Evolutionary conservation across 2,888 invertebrate species (phyloP).

Genomic region (Sphaeridia pumilis): DNA sequence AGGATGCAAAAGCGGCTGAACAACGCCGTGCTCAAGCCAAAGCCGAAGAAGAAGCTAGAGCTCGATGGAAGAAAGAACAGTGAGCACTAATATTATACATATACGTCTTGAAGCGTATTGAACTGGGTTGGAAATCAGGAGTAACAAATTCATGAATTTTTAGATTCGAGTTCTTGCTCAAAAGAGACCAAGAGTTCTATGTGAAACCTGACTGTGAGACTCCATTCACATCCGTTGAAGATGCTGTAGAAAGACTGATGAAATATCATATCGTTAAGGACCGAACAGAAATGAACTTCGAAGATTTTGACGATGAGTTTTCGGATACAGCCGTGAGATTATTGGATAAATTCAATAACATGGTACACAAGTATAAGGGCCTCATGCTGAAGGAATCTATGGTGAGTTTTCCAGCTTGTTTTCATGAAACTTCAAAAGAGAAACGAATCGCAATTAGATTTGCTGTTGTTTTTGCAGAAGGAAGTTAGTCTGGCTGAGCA

Average conservation of each 20-base stretch:
- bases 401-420: constrained; percentile 20
- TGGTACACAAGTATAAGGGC: constrained; percentile 33
- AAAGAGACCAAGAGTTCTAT: constrained; percentile 34
- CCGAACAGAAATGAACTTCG: constrained; percentile 31
- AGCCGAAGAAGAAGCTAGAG: constrained; percentile 32
- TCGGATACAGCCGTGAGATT: constrained; percentile 31
- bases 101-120: neutral
- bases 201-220: constrained; percentile 34
- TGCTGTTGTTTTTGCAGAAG: constrained; percentile 27
- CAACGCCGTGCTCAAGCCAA: constrained; percentile 29
- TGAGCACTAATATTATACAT: constrained; percentile 15
- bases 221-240: constrained; percentile 26
- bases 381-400: constrained; percentile 35
- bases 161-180: constrained; percentile 32
- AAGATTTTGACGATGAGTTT: constrained; percentile 35
- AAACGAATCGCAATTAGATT: too few species aligned
- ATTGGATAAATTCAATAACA: constrained; percentile 31
- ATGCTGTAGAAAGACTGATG: constrained; percentile 33
- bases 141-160: neutral
- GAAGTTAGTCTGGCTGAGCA: constrained; percentile 34
- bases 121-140: neutral
- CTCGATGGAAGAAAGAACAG: constrained; percentile 35
- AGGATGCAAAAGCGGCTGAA: constrained; percentile 33
- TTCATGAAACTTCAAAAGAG: too few species aligned
- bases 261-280: constrained; percentile 35